These are phyloP conservation scores for Brachionus angularis DNA, from an alignment of 1,140 invertebrate species.

Conservation along the genomic window DNA sequence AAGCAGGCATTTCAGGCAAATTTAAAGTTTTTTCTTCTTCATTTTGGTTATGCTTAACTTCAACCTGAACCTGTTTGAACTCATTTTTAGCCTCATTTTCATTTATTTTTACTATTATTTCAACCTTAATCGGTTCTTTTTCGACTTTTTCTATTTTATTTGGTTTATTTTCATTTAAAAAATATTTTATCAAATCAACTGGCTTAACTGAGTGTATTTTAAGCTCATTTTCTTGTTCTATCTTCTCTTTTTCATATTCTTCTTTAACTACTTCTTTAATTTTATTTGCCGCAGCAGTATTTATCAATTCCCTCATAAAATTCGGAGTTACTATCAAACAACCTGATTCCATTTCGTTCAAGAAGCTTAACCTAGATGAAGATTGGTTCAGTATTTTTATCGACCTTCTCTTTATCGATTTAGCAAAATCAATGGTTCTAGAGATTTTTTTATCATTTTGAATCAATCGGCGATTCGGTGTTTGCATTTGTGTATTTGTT, in stretches of 20 bases:
- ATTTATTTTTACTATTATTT: conserved; percentile 15
- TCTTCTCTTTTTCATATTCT: background rate
- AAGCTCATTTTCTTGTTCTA: background rate
- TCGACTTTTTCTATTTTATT: background rate
- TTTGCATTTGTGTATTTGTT: background rate
- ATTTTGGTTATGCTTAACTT: too few relatives aligned
- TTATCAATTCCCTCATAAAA: background rate
- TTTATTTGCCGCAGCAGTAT: background rate
- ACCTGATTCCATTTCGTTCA: conserved; percentile 38
- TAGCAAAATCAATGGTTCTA: conserved; percentile 11
- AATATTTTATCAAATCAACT: conserved; percentile 2
- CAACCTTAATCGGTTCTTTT: background rate
- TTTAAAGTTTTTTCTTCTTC: too few relatives aligned
- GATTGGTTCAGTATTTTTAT: conserved; percentile 18
- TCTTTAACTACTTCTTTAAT: background rate
- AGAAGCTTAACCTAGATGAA: background rate
- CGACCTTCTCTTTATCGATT: conserved; percentile 5
- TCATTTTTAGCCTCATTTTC: background rate
- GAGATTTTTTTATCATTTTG: background rate
- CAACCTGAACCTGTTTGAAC: too few relatives aligned
- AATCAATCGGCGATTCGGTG: background rate
- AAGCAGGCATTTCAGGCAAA: too few relatives aligned
- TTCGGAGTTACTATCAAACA: conserved; percentile 25
- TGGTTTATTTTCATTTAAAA: conserved; percentile 9
- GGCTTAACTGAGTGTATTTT: conserved; percentile 26